Conservation (phyloP, 1,140 invertebrate genomes). For the Bombus balteatus region DNA sequence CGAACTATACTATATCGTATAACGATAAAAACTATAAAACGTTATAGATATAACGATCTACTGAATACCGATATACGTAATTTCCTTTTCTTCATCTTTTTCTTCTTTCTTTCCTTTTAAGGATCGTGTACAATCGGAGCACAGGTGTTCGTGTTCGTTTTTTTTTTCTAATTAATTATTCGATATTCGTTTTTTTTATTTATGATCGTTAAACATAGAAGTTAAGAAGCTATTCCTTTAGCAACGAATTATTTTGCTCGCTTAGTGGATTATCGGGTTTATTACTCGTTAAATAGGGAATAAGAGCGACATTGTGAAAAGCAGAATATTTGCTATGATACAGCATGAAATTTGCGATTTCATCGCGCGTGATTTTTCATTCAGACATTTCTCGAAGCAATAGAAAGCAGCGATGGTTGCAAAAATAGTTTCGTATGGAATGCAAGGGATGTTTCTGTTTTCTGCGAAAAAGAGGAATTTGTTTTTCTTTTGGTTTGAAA, state of each 20-base stretch:
- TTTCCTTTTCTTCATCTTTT: not conserved
- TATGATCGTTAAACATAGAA: not conserved
- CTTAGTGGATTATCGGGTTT: not conserved
- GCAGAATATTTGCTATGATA: not conserved
- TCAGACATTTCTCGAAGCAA: not conserved
- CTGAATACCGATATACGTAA: not conserved
- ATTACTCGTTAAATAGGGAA: not conserved
- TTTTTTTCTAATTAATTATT: not conserved
- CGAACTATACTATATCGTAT: not conserved
- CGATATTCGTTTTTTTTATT: not conserved
- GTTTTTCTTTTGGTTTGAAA: not conserved
- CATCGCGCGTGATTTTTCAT: not conserved
- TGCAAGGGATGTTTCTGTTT: not conserved
- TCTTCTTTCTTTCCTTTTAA: not conserved
- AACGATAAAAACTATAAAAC: too few species aligned
- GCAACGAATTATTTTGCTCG: not conserved
- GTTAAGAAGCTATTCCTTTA: not conserved
- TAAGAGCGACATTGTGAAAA: not conserved
- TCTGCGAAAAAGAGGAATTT: not conserved
- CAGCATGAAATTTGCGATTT: not conserved
- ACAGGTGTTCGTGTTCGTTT: not conserved
- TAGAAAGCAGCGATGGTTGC: too few species aligned
- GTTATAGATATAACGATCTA: not conserved
- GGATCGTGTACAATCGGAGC: not conserved
- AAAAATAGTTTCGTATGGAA: not conserved